Conservation (phyloP, 2,888 invertebrate genomes). For the Calameuta idolon region DNA sequence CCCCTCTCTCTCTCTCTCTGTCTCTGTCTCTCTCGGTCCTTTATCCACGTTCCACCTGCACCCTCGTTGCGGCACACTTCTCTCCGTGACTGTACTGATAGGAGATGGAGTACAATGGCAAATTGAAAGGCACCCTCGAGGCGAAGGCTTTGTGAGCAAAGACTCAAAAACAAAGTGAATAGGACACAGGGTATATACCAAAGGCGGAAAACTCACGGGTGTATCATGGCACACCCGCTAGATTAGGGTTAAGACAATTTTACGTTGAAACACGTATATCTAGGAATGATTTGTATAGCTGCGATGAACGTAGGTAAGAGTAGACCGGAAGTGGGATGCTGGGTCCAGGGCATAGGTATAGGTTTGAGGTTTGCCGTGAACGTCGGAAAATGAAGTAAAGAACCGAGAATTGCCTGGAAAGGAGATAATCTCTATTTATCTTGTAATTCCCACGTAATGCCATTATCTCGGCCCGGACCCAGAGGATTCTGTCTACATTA, state of each 20-base stretch:
- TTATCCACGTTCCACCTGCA: too few relatives aligned
- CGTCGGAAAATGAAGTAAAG: constrained; percentile 28
- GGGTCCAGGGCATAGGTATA: constrained; percentile 14
- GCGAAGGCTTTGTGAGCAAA: too few relatives aligned
- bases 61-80: too few relatives aligned
- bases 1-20: too few relatives aligned
- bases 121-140: too few relatives aligned
- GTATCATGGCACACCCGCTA: constrained; percentile 23
- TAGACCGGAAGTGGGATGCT: background rate
- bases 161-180: too few relatives aligned
- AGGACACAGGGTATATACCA: too few relatives aligned
- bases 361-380: constrained; percentile 17
- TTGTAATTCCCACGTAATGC: constrained; percentile 53
- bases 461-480: constrained; percentile 42
- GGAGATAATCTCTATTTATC: constrained; percentile 57
- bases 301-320: constrained; percentile 14
- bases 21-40: too few relatives aligned
- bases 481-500: constrained; percentile 36
- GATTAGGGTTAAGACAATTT: constrained; percentile 57
- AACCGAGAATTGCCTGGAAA: constrained; percentile 31
- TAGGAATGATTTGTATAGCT: constrained; percentile 43
- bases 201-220: constrained; percentile 11
- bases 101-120: too few relatives aligned
- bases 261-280: constrained; percentile 44
- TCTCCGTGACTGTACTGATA: too few relatives aligned